These are phyloP conservation scores for Dendrolimus kikuchii DNA, from an alignment of 1,140 invertebrate species.

Conservation along the genomic window DNA sequence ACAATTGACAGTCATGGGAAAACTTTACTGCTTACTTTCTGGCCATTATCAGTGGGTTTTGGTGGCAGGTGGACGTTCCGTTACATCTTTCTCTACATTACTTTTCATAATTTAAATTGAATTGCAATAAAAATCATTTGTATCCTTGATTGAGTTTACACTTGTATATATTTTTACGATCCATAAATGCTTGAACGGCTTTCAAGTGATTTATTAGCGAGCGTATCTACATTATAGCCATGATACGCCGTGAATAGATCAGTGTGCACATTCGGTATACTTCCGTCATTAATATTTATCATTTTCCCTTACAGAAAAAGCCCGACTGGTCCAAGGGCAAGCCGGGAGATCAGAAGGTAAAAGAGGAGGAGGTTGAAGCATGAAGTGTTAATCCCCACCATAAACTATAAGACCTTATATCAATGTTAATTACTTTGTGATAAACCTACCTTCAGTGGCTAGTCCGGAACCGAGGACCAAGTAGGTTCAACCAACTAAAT, in stretches of 20 bases:
- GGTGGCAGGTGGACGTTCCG: too few species aligned
- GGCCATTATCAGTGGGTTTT: too few species aligned
- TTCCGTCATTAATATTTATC: conserved; percentile 13
- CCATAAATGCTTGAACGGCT: conserved; percentile 2
- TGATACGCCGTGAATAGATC: conserved; percentile 6
- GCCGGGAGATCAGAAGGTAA: conserved; percentile 89
- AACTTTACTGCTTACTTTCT: too few species aligned
- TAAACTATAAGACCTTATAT: conserved; percentile 48
- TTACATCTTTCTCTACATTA: too few species aligned
- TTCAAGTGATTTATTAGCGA: conserved; percentile 6
- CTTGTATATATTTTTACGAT: conserved; percentile 12
- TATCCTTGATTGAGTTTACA: neutral
- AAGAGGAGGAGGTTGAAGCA: conserved; percentile 88
- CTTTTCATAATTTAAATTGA: too few species aligned
- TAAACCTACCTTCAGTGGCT: conserved; percentile 25
- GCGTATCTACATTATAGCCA: conserved; percentile 12
- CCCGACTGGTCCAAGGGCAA: conserved; percentile 92
- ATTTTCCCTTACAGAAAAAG: conserved; percentile 82
- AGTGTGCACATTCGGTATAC: neutral
- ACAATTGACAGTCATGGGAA: too few species aligned
- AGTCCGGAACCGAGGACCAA: conserved; percentile 9
- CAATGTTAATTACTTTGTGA: conserved; percentile 32
- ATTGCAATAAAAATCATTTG: too few species aligned
- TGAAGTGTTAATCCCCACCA: conserved; percentile 70
- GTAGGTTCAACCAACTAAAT: conserved; percentile 18